Percentiles rank a stretch among this genome's conserved stretches.
phyloP scores from a whole-genome alignment of 1,140 invertebrate genomes.

The Drosophila obscura region DNA sequence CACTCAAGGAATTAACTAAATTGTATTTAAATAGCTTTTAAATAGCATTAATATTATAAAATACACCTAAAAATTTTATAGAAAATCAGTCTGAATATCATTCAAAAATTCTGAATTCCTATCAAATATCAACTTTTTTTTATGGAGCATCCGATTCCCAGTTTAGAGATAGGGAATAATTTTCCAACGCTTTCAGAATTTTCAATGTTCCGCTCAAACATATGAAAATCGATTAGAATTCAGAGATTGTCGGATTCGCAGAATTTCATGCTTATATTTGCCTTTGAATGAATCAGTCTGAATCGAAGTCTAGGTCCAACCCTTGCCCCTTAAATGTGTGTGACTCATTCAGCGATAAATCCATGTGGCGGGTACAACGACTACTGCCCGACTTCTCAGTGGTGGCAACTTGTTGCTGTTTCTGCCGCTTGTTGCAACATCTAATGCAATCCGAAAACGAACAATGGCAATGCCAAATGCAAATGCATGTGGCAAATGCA shows the following conservation, averaged over 20 bases:
- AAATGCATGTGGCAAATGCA: slow-evolving; percentile 48
- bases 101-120: no score
- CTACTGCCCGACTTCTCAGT: slow-evolving; percentile 54
- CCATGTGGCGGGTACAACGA: slow-evolving; percentile 25
- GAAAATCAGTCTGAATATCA: no score
- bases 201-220: no score
- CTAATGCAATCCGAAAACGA: slow-evolving; percentile 53
- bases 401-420: slow-evolving; percentile 68
- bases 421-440: slow-evolving; percentile 31
- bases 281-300: slow-evolving; percentile 33
- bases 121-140: no score
- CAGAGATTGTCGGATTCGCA: not conserved
- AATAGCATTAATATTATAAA: no score
- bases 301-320: slow-evolving; percentile 29
- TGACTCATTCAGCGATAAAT: slow-evolving; percentile 53
- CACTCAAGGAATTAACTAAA: no score
- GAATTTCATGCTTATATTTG: slow-evolving; percentile 4
- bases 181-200: not conserved
- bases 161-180: no score
- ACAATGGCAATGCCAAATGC: slow-evolving; percentile 50
- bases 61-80: no score
- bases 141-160: no score
- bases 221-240: no score
- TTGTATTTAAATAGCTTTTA: no score
- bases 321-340: slow-evolving; percentile 34